Evolutionary conservation across 2,888 invertebrate species (phyloP).

Genomic region (Ernsta delagoae): DNA sequence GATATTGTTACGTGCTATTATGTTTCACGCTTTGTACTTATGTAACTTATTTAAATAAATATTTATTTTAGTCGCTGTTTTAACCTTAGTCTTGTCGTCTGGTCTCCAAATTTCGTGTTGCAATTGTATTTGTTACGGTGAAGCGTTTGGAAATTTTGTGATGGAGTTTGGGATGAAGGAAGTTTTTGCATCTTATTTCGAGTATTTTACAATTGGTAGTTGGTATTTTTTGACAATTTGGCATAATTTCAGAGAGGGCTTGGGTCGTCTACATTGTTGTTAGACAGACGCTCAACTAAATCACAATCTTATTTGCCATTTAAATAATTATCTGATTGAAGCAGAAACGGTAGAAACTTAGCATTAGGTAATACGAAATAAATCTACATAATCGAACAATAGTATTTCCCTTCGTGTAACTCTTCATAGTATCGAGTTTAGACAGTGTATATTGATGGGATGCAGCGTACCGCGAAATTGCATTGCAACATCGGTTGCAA

Average conservation of each 20-base stretch:
- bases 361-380: background rate
- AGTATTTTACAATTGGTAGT: too few relatives aligned
- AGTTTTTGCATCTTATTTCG: too few relatives aligned
- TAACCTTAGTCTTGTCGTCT: too few relatives aligned
- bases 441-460: conserved; percentile 37
- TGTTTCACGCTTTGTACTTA: conserved; percentile 4
- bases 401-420: conserved; percentile 17
- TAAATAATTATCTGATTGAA: background rate
- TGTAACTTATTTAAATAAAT: background rate
- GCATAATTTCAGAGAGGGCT: too few relatives aligned
- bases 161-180: too few relatives aligned
- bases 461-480: conserved; percentile 38
- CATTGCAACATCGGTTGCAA: conserved; percentile 33
- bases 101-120: too few relatives aligned
- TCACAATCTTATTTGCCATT: background rate
- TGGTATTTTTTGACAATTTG: too few relatives aligned
- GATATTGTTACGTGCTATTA: conserved; percentile 24
- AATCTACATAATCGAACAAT: conserved; percentile 4
- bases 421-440: conserved; percentile 35
- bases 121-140: too few relatives aligned
- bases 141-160: too few relatives aligned
- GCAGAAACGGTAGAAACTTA: background rate
- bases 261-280: too few relatives aligned
- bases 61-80: background rate
- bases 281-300: too few relatives aligned